Percentiles rank a stretch among this genome's conserved stretches.
These are phyloP conservation scores for Himantopus leucocephalus DNA, from an alignment of 2,113 vertebrate species.

Conservation along the genomic window DNA sequence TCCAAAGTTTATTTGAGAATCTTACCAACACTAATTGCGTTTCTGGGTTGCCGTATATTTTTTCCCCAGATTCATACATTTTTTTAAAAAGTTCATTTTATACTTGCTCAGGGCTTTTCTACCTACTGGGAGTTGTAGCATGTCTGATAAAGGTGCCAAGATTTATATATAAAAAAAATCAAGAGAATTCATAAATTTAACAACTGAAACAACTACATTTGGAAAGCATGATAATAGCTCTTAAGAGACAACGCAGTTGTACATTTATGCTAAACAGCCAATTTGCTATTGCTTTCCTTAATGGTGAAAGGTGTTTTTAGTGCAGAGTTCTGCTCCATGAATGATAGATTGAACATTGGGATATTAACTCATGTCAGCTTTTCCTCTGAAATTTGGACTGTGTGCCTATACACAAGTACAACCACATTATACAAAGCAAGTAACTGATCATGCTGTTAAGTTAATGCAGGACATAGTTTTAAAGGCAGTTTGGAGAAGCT, in stretches of 20 bases:
- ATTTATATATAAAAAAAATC: conserved; percentile 57
- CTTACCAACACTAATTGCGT: conserved; percentile 58
- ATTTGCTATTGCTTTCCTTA: conserved; percentile 60
- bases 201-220: conserved; percentile 52
- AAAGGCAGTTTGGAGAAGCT: not conserved
- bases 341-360: conserved; percentile 20
- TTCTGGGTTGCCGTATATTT: conserved; percentile 18
- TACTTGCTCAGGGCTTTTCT: conserved; percentile 64
- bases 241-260: conserved; percentile 40
- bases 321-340: conserved; percentile 13
- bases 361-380: not conserved
- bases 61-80: conserved; percentile 23
- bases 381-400: not conserved
- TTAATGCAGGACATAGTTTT: not conserved
- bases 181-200: conserved; percentile 50
- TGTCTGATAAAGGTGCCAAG: conserved; percentile 45
- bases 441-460: not conserved
- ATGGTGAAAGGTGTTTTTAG: conserved; percentile 44
- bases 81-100: conserved; percentile 68
- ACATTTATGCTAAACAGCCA: conserved; percentile 63
- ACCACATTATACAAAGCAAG: not conserved
- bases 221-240: conserved; percentile 38
- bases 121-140: conserved; percentile 47
- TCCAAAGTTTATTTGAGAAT: conserved; percentile 61
- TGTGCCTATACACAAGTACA: not conserved